A percentile compares a stretch with the other conserved stretches of the same genome.
These are phyloP conservation scores for Forficula auricularia DNA, from an alignment of 1,140 invertebrate species.

Conservation along the genomic window DNA sequence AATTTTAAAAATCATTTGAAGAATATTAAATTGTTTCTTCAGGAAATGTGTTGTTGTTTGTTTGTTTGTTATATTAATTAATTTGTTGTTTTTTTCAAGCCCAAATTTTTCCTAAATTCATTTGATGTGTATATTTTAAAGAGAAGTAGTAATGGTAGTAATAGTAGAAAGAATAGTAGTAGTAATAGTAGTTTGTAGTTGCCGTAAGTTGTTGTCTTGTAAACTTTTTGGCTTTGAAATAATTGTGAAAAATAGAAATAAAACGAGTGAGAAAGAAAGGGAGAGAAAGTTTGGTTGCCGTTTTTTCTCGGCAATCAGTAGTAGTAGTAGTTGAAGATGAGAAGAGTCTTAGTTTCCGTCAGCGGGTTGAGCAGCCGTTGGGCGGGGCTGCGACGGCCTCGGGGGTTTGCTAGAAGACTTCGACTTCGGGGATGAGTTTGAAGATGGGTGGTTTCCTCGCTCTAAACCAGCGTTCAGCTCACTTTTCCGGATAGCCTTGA, in stretches of 20 bases:
- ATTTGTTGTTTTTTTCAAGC: too few species aligned
- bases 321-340: background rate
- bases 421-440: slow-evolving; percentile 27
- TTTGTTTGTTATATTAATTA: too few species aligned
- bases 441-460: slow-evolving; percentile 32
- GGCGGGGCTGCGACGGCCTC: background rate
- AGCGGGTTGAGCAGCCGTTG: background rate
- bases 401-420: slow-evolving; percentile 20
- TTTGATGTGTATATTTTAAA: too few species aligned
- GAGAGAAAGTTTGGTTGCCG: background rate
- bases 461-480: slow-evolving; percentile 64
- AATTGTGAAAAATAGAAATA: background rate
- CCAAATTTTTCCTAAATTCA: too few species aligned
- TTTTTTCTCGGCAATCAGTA: background rate
- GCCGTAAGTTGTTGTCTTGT: too few species aligned
- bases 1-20: too few species aligned
- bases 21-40: too few species aligned
- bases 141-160: too few species aligned
- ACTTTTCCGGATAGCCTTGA: slow-evolving; percentile 83
- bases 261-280: background rate
- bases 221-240: too few species aligned
- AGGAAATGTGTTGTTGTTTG: too few species aligned
- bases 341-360: background rate
- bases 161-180: too few species aligned
- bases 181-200: too few species aligned